These are phyloP conservation scores for Gymnarchus niloticus DNA, from an alignment of 2,113 vertebrate genomes.

Conservation along the genomic window DNA sequence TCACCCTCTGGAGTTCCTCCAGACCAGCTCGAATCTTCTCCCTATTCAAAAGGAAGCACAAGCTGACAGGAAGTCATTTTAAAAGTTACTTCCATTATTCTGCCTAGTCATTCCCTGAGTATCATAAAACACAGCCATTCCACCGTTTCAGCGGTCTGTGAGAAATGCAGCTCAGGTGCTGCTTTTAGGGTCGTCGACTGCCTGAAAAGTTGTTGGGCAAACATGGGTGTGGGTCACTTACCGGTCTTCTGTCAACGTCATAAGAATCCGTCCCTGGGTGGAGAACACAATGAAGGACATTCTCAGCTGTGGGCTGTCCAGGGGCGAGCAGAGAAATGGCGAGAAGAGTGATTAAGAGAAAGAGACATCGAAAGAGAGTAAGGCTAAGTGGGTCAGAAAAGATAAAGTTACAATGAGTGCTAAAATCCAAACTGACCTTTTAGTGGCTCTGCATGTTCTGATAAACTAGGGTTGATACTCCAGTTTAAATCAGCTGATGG, in stretches of 20 bases:
- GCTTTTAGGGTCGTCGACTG: not conserved
- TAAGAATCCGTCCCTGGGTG: conserved; percentile 78
- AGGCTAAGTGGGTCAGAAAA: not conserved
- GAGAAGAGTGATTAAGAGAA: not conserved
- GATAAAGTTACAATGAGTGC: not conserved
- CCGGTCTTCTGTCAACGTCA: conserved; percentile 94
- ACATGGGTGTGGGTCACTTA: conserved; percentile 41
- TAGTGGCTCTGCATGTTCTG: not conserved
- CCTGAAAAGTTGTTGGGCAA: not conserved
- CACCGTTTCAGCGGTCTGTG: not conserved
- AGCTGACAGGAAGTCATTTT: not conserved
- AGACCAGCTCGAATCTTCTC: conserved; percentile 87
- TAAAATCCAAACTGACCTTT: not conserved
- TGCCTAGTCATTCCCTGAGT: not conserved
- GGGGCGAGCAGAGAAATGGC: not conserved
- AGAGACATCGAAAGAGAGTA: not conserved
- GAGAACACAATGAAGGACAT: conserved; percentile 99
- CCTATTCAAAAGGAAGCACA: conserved; percentile 54
- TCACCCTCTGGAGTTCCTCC: conserved; percentile 81
- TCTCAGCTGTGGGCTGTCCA: conserved; percentile 82
- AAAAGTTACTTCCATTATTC: not conserved
- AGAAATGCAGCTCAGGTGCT: no score
- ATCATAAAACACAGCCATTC: not conserved
- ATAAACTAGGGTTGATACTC: not conserved
- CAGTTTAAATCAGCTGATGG: not conserved